Conservation (phyloP, 2,888 invertebrate genomes). For the Halictus ligatus region DNA sequence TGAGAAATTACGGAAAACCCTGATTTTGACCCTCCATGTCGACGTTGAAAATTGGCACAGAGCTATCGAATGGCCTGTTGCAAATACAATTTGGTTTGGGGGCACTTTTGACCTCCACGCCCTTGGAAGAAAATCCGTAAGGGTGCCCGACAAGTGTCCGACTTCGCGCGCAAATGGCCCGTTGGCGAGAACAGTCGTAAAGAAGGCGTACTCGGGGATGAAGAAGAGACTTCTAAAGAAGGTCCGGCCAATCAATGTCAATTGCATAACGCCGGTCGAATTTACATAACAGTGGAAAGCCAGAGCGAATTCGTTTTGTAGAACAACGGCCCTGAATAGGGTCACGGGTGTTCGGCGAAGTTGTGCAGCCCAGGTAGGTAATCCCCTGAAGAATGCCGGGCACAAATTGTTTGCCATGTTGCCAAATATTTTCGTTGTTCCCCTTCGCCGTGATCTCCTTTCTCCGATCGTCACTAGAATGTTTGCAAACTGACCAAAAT, state of each 20-base stretch:
- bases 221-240: background rate
- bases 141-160: background rate
- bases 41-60: too few relatives aligned
- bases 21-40: too few relatives aligned
- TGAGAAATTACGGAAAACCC: too few relatives aligned
- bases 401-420: conserved; percentile 39
- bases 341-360: background rate
- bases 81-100: too few relatives aligned
- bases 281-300: conserved; percentile 22
- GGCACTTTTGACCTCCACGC: too few relatives aligned
- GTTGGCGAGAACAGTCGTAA: background rate
- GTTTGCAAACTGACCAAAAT: conserved; percentile 64
- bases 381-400: conserved; percentile 42
- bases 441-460: conserved; percentile 31
- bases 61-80: too few relatives aligned
- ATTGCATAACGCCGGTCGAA: conserved; percentile 2
- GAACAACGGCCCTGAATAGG: conserved; percentile 14
- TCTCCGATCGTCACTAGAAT: conserved; percentile 34
- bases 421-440: conserved; percentile 55
- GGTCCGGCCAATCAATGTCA: conserved; percentile 11
- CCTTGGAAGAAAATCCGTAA: background rate
- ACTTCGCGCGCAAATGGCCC: background rate
- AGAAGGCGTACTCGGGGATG: background rate
- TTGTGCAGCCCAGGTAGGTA: conserved; percentile 39
- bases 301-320: conserved; percentile 1